These are phyloP conservation scores for Lepidostoma basale DNA, from an alignment of 1,140 invertebrate genomes.

Conservation along the genomic window DNA sequence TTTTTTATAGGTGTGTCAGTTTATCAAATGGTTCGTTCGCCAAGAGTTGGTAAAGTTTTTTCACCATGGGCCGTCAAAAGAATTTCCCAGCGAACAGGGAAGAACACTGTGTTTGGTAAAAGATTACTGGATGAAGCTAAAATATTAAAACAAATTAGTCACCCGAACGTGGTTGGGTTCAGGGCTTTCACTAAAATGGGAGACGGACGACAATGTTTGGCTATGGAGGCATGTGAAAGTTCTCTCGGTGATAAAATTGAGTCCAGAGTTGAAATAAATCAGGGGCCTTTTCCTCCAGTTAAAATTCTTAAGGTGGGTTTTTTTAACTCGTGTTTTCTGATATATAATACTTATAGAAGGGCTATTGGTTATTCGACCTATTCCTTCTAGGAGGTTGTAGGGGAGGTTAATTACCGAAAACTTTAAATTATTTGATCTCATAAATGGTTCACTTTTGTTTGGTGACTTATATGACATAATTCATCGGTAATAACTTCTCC, in stretches of 20 bases:
- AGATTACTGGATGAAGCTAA: slow-evolving; percentile 74
- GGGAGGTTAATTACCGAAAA: too few species aligned
- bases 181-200: slow-evolving; percentile 67
- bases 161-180: slow-evolving; percentile 86
- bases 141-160: slow-evolving; percentile 70
- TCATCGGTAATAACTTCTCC: too few species aligned
- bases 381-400: too few species aligned
- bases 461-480: too few species aligned
- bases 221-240: slow-evolving; percentile 71
- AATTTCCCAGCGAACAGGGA: slow-evolving; percentile 52
- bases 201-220: slow-evolving; percentile 70
- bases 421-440: too few species aligned
- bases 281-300: slow-evolving; percentile 66
- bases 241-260: slow-evolving; percentile 77
- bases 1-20: slow-evolving; percentile 72
- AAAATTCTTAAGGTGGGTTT: slow-evolving; percentile 66
- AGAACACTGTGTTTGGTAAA: slow-evolving; percentile 54
- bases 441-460: too few species aligned
- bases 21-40: slow-evolving; percentile 75
- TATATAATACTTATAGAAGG: too few species aligned
- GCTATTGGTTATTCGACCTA: too few species aligned
- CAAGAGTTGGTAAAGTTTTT: slow-evolving; percentile 64
- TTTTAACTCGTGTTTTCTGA: too few species aligned
- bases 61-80: slow-evolving; percentile 87
- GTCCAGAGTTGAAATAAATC: slow-evolving; percentile 63